Evolutionary conservation across 1,140 invertebrate genomes (phyloP), one percentile per base, ranked within the genome.

Genomic region (Trialeurodes vaporariorum): DNA sequence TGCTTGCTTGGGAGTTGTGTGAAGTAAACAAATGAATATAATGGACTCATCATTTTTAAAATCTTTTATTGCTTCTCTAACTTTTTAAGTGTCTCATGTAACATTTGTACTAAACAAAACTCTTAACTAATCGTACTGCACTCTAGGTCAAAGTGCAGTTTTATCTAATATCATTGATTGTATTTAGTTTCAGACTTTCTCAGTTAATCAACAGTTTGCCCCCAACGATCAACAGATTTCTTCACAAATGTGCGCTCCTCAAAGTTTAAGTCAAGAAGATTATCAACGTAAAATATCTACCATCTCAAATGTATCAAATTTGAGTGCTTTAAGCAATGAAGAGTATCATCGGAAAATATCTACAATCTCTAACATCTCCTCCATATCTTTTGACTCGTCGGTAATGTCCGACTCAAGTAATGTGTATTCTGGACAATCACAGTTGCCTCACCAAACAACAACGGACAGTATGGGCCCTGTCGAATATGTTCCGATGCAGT

Each of bases 291-390:
- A 70, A 61, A 70, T 70, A 64, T 65, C 64, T 1, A 40, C 49
- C 2, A 65, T 65, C 22, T 49, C 34, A 49, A 49, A 49, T 49
- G 34, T 49, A 49, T 49, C 34, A 49, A 49, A 49, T 17, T 49
- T 49, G 34, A 49, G 34, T 49, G 17, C 34, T 17, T 17, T 63
- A 27, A 62, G 40, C 27, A 60, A 67, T 17, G 65, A 61, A 34
- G 69, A 70, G 12, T 67, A 67, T 40, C 59, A 70, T 26, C 66
- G 69, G 49, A 70, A 70, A 61, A 70, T 70, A 59, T 65, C 64
- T 9, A 40, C 49, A 2, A 65, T 65, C 22, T 67, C 65, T 22
- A 66, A 70, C 23, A 70, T 70, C 25, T 66, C 69, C 64, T 63
- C 34, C 27, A 49, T 58, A 63, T 68, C 67, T 68, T 58, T 63